Evolutionary conservation across 2,797 vertebrate species (phyloP), one percentile per base, ranked within the genome.

Genomic region (Macroramphosus scolopax): DNA sequence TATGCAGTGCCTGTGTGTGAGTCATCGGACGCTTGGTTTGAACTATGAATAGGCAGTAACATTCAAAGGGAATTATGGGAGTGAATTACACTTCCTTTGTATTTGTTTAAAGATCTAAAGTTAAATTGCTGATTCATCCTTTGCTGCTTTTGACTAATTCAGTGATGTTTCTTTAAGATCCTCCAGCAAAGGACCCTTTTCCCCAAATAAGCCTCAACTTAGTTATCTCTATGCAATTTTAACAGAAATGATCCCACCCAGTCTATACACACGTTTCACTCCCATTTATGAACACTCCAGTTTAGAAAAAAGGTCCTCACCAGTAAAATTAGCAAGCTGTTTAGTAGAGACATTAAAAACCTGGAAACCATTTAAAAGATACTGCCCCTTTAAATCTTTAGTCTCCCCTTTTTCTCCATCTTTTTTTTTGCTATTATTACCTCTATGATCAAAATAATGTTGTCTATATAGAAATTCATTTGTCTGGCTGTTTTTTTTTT

Each of bases 361-460:
- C 29, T 44, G 7, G 37, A 55, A 47, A 68, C 56, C 35, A 39
- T 41, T 80, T 80, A 80, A 84, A 85, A 82, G 81, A 72, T 69
- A 79, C 82, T 83, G 84, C 50, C 83, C 81, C 77, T 86, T 86
- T 79, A 77, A 89, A 82, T 84, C 77, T 66, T 63, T 45, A 33
- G 52, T 74, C 39, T 52, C 51, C 49, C 60, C 38, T 40, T 57
- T 51, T 70, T 41, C 34, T 40, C 41, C 47, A 49, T 44, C 37
- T 30, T 29, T 57, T 40, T 39, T 34, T 38, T 31, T 49, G 6
- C 57, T 53, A 35, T 72, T 43, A 43, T 44, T 14, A 55, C 65
- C 65, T 85, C 82, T 86, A 81, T 76, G 81, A 87, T 89, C 85
- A 86, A 87, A 89, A 85, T 87, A 81, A 85, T 37, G 32, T 25